Percentiles rank a stretch among this genome's conserved stretches.
These are phyloP conservation scores for Malacoraja senta DNA, from an alignment of 2,797 vertebrate species.

Conservation along the genomic window DNA sequence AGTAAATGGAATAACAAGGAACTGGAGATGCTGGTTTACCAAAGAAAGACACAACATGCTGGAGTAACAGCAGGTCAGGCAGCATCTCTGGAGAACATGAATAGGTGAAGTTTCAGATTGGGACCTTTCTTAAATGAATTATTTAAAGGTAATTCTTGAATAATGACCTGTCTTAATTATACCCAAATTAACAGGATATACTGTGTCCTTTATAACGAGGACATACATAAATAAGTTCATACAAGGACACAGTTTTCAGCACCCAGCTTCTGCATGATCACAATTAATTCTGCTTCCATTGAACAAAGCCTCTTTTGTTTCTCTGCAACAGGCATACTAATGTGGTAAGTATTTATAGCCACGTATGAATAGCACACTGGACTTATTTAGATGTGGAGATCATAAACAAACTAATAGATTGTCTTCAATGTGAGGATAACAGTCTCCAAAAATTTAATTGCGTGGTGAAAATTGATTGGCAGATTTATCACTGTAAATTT, in stretches of 20 bases:
- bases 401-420: neutral
- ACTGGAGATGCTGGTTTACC: too few relatives aligned
- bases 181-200: too few relatives aligned
- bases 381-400: neutral
- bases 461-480: neutral
- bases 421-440: neutral
- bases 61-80: too few relatives aligned
- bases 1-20: neutral
- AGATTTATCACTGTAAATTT: constrained; percentile 9
- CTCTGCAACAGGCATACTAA: neutral
- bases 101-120: too few relatives aligned
- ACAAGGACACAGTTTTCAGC: neutral
- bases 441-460: neutral
- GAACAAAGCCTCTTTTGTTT: neutral
- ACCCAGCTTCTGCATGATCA: neutral
- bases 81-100: too few relatives aligned
- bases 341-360: neutral
- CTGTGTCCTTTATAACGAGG: neutral
- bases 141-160: too few relatives aligned
- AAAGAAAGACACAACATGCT: too few relatives aligned
- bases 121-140: too few relatives aligned
- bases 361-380: neutral
- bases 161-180: too few relatives aligned
- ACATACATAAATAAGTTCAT: neutral
- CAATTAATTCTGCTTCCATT: neutral